A percentile compares a stretch with the other conserved stretches of the same genome.
Evolutionary conservation across 1,140 invertebrate genomes (phyloP).

Genomic region (Eulimnadia texana): DNA sequence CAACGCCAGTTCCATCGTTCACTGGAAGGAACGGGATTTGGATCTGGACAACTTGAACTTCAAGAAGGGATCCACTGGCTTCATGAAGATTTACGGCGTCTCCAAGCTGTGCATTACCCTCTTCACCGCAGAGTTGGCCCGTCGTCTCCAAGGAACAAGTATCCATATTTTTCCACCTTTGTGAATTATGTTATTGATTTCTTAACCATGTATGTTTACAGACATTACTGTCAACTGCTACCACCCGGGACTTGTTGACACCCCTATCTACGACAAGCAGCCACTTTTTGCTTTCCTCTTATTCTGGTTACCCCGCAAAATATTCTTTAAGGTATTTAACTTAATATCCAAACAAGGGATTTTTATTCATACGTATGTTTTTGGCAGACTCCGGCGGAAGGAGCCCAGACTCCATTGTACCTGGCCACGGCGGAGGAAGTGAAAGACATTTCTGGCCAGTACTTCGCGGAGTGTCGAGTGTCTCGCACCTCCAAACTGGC

Average conservation of each 20-base stretch:
- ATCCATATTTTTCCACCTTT: neutral
- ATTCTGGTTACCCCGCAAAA: conserved; percentile 37
- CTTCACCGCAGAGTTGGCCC: conserved; percentile 65
- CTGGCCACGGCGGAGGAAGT: conserved; percentile 62
- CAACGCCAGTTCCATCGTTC: conserved; percentile 68
- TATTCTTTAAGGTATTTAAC: conserved; percentile 54
- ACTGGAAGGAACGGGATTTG: conserved; percentile 47
- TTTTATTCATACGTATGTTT: conserved; percentile 21
- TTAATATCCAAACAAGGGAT: too few species aligned
- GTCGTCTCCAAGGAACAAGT: conserved; percentile 53
- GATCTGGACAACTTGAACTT: conserved; percentile 59
- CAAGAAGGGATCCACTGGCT: conserved; percentile 8
- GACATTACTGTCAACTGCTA: conserved; percentile 60
- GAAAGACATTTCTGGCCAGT: conserved; percentile 55
- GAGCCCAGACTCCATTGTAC: conserved; percentile 65
- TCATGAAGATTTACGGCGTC: conserved; percentile 11
- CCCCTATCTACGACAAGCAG: conserved; percentile 46
- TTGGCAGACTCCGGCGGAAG: conserved; percentile 57
- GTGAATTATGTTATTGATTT: too few species aligned
- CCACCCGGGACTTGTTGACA: conserved; percentile 75
- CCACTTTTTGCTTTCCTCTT: conserved; percentile 1
- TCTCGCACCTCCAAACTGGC: conserved; percentile 26
- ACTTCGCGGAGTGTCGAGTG: conserved; percentile 59
- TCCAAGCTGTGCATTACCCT: conserved; percentile 80
- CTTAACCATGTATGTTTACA: neutral